Conservation (phyloP, 2,113 vertebrate genomes). For the Tragelaphus strepsiceros region DNA sequence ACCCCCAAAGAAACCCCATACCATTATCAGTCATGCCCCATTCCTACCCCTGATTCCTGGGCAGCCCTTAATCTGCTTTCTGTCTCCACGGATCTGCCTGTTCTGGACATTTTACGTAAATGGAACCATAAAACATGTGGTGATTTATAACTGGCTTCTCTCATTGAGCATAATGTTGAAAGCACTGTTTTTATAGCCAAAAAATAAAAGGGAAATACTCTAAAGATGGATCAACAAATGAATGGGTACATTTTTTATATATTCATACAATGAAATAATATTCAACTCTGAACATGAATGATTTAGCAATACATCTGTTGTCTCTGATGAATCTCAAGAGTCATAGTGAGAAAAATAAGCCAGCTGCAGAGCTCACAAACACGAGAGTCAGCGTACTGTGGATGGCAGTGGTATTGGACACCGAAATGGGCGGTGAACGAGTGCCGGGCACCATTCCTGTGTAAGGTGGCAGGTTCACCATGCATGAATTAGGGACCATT, state of each 20-base stretch:
- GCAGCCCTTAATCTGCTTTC: neutral
- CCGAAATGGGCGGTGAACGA: fast-evolving
- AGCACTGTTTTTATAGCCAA: neutral
- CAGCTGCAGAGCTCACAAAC: neutral
- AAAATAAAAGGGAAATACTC: neutral
- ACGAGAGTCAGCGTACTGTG: fast-evolving
- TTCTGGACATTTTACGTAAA: neutral
- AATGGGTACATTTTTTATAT: neutral
- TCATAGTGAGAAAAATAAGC: neutral
- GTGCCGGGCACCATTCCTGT: neutral
- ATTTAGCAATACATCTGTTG: neutral
- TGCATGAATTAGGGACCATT: neutral
- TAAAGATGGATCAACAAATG: neutral
- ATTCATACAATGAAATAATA: neutral
- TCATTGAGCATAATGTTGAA: neutral
- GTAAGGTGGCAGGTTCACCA: neutral
- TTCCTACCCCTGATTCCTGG: neutral
- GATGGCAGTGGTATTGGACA: fast-evolving
- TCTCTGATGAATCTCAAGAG: neutral
- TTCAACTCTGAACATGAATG: neutral
- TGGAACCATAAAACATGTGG: neutral
- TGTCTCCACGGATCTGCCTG: neutral
- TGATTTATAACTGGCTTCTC: neutral
- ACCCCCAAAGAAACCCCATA: no score
- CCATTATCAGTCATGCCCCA: neutral